Base-by-base conservation (phyloP, 2,113 vertebrate species). In the Ammodytes marinus region DNA sequence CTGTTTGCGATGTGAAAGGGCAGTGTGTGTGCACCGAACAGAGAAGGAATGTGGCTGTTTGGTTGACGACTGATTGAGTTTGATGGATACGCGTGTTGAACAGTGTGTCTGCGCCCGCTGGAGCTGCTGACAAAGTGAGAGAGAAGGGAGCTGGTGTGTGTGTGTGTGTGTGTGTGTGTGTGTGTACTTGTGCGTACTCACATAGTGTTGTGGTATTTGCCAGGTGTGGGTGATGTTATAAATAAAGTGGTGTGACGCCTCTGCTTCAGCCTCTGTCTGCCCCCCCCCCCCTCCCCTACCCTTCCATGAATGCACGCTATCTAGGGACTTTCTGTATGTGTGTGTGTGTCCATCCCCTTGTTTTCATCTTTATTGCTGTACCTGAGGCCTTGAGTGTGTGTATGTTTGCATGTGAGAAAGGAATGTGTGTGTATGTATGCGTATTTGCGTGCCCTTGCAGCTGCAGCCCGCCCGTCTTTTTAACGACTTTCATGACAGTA, bases 171-270 rank as follows among this genome's bases (percentile, higher is more conserved):
- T 27, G 27, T 27, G 27, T 27, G 27, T 27, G 27, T 27, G 27
- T 27, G 63, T 69, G 84, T 68, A 50, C 71, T 58, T 55, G 73
- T 84, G 84, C 73, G 60, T 87, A 80, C 87, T 94, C 64, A 46
- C 90, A 86, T 13, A 67, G 75, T 93, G 94, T 94, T 86, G 93
- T 89, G 89, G 93, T 92, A 95, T 95, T 93, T 93, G 71, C 84
- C 93, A 89, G 80, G 79, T 91, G 86, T 93, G 85, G 69, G 86
- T 11, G 84, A 92, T 82, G 87, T 88, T 67, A 91, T 94, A 92
- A 92, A 93, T 90, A 80, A 82, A 69, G 64, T 45, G 66, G 53
- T 74, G 68, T 69, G 65, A 88, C 65, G 60, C 85, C 83, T 81
- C 58, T 4, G 58, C 64, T 65, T 50, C 52, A 53, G 79, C 52